Base-by-base conservation (phyloP, 37 sponge, comb jelly and placozoan genomes). In the Haliclona indistincta region DNA sequence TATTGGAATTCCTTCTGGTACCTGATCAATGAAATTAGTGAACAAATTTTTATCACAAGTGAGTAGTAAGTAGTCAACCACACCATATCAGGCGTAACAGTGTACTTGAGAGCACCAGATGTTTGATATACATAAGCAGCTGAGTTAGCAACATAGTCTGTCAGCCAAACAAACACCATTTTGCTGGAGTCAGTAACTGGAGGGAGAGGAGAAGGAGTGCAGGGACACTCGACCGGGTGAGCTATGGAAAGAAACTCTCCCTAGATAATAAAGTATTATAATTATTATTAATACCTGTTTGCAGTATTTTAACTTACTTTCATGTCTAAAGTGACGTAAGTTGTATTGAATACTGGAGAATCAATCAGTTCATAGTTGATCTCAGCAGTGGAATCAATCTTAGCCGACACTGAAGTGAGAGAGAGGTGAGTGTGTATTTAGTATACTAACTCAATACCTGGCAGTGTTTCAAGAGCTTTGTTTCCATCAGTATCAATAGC, bases 161-260 rank as follows among this genome's bases (percentile, higher is more conserved):
- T 84, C 56, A 95, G 64, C 95, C 95, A 95, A 13, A 95, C 54
- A 54, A 85, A 90, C 75, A 95, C 36, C 95, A 95, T 95, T 35
- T 62, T 81, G 34, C 34, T 42, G 22, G 58, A 53, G 40, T 74
- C 67, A 23, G 52, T 65, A 34, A 83, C 56, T 8, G 76, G 63
- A n/a, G 96, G 96, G 40, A 95, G 75, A 26, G 84, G 62, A 1
- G 77, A 52, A 10, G 93, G 87, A 56, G 82, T 56, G 64, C 81
- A 84, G 34, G 92, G 88, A 55, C 80, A 79, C 56, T 95, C 95
- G 0, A 60, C 73, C 5, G 92, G 95, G 10, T 87, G 28, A 2
- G 84, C 54, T 29, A 75, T 71, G 38, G 67, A 49, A 25, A 81
- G 71, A 41, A 95, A 95, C 69, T 91, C 92, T 7, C 89, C 96